These are phyloP conservation scores for Atta colombica DNA, from an alignment of 1,140 invertebrate genomes.

Conservation along the genomic window DNA sequence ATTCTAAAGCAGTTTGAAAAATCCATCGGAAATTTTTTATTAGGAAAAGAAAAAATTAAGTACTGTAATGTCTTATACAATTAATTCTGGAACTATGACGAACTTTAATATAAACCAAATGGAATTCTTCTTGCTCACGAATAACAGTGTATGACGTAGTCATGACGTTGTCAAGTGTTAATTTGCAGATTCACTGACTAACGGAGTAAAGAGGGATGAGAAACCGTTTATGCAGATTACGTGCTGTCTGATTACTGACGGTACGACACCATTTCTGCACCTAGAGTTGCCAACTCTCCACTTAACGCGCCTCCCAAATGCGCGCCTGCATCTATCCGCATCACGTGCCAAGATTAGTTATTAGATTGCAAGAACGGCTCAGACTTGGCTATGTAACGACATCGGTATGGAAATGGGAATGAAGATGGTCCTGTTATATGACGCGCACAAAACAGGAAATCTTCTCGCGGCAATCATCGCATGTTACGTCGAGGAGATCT, in stretches of 20 bases:
- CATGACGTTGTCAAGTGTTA: constrained; percentile 1
- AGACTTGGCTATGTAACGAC: constrained; percentile 61
- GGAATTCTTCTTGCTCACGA: not conserved
- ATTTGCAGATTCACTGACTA: constrained; percentile 19
- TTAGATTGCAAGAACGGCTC: constrained; percentile 71
- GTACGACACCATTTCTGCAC: constrained; percentile 31
- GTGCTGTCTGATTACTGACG: constrained; percentile 65
- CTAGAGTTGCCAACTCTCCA: constrained; percentile 4
- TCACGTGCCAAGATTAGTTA: constrained; percentile 72
- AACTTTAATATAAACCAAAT: constrained; percentile 1
- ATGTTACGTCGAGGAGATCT: not conserved
- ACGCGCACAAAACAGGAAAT: constrained; percentile 45
- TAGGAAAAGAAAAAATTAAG: not conserved
- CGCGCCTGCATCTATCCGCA: constrained; percentile 26
- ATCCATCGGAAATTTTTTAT: not conserved
- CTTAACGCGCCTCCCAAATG: constrained; percentile 39
- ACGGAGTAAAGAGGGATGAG: constrained; percentile 27
- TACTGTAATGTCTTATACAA: not conserved
- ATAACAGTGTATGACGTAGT: constrained; percentile 15
- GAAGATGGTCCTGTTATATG: constrained; percentile 54
- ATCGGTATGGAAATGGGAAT: constrained; percentile 71
- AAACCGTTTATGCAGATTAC: constrained; percentile 75
- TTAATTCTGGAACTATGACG: not conserved
- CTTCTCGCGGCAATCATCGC: constrained; percentile 25
- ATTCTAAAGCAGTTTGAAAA: not conserved